A percentile compares a stretch with the other conserved stretches of the same genome.
Conservation (phyloP, 2,888 invertebrate genomes). For the Eudasyphora cyanicolor region DNA sequence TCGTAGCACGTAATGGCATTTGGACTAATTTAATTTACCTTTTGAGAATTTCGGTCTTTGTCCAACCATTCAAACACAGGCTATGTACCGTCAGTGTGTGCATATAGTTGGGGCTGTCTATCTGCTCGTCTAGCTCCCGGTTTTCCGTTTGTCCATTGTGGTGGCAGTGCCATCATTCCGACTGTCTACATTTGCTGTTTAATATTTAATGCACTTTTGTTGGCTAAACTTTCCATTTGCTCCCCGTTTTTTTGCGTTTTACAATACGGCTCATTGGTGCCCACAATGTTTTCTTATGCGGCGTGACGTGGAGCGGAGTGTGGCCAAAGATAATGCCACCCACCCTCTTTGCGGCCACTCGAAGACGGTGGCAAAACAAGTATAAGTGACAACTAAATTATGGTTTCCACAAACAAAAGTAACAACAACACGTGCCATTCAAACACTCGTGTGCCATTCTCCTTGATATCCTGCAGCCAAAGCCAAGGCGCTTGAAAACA, state of each 20-base stretch:
- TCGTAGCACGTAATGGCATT: constrained; percentile 54
- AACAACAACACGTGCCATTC: constrained; percentile 52
- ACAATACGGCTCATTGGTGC: background rate
- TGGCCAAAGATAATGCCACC: background rate
- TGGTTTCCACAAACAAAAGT: constrained; percentile 53
- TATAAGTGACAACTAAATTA: constrained; percentile 65
- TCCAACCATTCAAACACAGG: background rate
- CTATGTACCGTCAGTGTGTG: background rate
- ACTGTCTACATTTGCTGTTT: constrained; percentile 37
- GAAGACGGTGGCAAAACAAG: background rate
- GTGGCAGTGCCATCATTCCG: constrained; percentile 30
- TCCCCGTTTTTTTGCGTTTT: background rate
- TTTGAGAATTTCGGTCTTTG: constrained; percentile 39
- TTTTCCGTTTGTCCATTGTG: background rate
- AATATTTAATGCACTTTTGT: constrained; percentile 63
- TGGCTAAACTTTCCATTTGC: constrained; percentile 21
- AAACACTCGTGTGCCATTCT: constrained; percentile 7
- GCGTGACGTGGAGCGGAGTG: too few relatives aligned
- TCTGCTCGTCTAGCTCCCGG: too few relatives aligned
- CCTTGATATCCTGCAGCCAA: constrained; percentile 4
- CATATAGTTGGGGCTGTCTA: background rate
- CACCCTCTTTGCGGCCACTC: background rate
- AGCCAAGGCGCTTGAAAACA: background rate
- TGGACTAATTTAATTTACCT: constrained; percentile 62
- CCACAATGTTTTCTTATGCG: constrained; percentile 9